Conservation (phyloP, 2,888 invertebrate genomes). For the Synanthedon andrenaeformis region DNA sequence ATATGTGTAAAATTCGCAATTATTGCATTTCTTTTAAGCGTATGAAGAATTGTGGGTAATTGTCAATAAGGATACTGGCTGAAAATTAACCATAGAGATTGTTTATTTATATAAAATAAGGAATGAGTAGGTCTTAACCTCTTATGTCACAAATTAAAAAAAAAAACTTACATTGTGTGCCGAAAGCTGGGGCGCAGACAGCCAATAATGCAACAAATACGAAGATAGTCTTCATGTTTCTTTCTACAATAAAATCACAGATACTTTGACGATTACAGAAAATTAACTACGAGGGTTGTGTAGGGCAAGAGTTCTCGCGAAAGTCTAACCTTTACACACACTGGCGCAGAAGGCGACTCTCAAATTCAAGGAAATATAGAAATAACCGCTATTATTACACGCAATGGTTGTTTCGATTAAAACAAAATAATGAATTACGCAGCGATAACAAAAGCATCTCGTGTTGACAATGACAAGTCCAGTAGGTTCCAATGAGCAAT, state of each 20-base stretch:
- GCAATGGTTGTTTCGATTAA: constrained; percentile 39
- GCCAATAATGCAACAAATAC: constrained; percentile 61
- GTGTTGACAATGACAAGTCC: constrained; percentile 35
- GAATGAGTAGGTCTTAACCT: no score
- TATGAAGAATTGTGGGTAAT: no score
- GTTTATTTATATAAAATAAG: no score
- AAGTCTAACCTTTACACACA: constrained; percentile 87
- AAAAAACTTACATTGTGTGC: constrained; percentile 76
- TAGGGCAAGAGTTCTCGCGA: constrained; percentile 26
- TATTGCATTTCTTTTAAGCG: no score
- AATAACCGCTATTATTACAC: constrained; percentile 34
- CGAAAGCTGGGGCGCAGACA: constrained; percentile 59
- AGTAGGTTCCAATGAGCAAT: constrained; percentile 18
- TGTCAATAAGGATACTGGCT: no score
- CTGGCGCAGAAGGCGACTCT: constrained; percentile 89
- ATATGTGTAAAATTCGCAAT: no score
- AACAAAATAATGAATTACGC: constrained; percentile 53
- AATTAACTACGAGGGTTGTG: constrained; percentile 13
- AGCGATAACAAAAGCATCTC: constrained; percentile 54
- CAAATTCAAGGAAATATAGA: constrained; percentile 37
- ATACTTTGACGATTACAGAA: constrained; percentile 48
- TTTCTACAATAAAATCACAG: constrained; percentile 57
- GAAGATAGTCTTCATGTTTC: constrained; percentile 70
- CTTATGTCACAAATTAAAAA: constrained; percentile 8
- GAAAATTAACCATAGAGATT: no score